phyloP scores from a whole-genome alignment of 2,888 invertebrate genomes.

The Spatulosminthurus flaviceps region DNA sequence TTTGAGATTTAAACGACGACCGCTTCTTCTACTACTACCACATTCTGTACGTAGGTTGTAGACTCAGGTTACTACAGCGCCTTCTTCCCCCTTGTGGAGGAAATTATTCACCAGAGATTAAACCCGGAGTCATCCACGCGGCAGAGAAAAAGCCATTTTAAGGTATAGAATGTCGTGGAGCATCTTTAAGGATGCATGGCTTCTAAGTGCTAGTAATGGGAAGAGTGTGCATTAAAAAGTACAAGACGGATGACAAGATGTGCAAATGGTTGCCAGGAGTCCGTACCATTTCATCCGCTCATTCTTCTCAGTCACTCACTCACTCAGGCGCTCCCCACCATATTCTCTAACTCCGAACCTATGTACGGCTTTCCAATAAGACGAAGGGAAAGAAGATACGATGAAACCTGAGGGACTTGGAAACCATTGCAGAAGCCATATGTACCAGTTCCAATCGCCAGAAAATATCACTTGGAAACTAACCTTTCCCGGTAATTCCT shows the following conservation, averaged over 20 bases:
- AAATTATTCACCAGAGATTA: slow-evolving; percentile 35
- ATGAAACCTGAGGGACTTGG: slow-evolving; percentile 45
- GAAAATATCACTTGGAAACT: slow-evolving; percentile 45
- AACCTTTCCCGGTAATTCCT: slow-evolving; percentile 33
- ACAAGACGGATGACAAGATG: slow-evolving; percentile 55
- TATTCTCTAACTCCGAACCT: background rate
- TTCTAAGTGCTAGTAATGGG: slow-evolving; percentile 48
- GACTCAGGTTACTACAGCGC: background rate
- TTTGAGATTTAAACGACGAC: slow-evolving; percentile 14
- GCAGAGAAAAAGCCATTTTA: slow-evolving; percentile 18
- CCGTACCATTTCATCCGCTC: slow-evolving; percentile 51
- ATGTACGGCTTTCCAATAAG: background rate
- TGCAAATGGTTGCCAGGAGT: slow-evolving; percentile 58
- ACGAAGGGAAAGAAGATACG: slow-evolving; percentile 28
- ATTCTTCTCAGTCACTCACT: slow-evolving; percentile 26
- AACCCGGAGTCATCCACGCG: slow-evolving; percentile 21
- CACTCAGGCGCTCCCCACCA: slow-evolving; percentile 4
- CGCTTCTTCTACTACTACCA: background rate
- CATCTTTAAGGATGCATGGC: slow-evolving; percentile 13
- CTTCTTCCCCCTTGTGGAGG: slow-evolving; percentile 21
- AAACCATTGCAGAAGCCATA: slow-evolving; percentile 49
- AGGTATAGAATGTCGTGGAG: slow-evolving; percentile 33
- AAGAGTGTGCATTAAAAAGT: slow-evolving; percentile 53
- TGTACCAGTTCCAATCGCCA: slow-evolving; percentile 52
- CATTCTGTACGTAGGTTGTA: slow-evolving; percentile 8